Percentiles rank a stretch among this genome's conserved stretches.
Conservation (phyloP, 2,797 vertebrate species). For the Crax fasciolata region DNA sequence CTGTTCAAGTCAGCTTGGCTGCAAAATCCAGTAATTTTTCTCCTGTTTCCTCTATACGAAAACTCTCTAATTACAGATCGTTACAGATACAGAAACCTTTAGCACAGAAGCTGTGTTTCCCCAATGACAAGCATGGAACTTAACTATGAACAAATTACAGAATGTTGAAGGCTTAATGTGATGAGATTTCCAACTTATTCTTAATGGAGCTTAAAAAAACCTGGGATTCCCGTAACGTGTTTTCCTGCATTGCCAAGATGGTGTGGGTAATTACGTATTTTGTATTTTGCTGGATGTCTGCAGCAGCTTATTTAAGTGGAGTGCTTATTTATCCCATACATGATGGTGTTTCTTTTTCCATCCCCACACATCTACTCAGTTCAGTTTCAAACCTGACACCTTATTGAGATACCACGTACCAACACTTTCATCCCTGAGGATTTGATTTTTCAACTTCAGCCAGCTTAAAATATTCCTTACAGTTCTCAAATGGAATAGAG, state of each 20-base stretch:
- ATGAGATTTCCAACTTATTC: neutral
- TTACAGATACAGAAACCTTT: neutral
- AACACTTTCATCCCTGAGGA: neutral
- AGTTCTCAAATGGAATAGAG: neutral
- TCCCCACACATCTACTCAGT: neutral
- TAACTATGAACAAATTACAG: accelerated
- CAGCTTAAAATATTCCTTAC: neutral
- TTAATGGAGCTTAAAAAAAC: neutral
- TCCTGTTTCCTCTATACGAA: neutral
- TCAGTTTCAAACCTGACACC: neutral
- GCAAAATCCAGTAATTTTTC: neutral
- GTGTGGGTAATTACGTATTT: neutral
- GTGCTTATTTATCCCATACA: neutral
- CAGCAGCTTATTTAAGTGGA: neutral
- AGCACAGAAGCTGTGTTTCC: neutral
- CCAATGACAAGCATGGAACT: neutral
- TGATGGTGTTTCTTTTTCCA: neutral
- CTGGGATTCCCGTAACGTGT: neutral
- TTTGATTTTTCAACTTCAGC: neutral
- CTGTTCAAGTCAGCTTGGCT: neutral
- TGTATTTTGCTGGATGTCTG: neutral
- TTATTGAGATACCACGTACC: neutral
- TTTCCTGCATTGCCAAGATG: neutral
- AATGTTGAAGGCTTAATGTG: neutral
- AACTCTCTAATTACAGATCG: neutral